Evolutionary conservation across 2,797 vertebrate species (phyloP).

Genomic region (Synaphobranchus kaupii): DNA sequence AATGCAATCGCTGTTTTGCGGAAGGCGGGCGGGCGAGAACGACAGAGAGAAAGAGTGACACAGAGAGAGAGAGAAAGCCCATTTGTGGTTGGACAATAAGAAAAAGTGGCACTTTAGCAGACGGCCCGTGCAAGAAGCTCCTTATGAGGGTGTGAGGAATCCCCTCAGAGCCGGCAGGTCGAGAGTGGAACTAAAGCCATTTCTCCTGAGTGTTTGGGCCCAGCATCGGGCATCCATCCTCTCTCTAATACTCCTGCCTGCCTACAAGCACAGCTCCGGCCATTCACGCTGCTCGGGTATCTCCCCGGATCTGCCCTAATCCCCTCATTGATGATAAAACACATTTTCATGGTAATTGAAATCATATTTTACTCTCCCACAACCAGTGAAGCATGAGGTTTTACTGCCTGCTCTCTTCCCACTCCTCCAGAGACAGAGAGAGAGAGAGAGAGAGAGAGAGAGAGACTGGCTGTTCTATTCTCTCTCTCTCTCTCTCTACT

Average conservation of each 20-base stretch:
- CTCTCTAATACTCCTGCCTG: constrained; percentile 44
- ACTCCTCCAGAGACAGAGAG: constrained; percentile 20
- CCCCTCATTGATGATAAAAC: constrained; percentile 60
- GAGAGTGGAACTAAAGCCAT: constrained; percentile 16
- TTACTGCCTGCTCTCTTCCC: constrained; percentile 49
- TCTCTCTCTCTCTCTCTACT: not conserved
- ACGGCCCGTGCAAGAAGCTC: constrained; percentile 10
- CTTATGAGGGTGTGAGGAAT: constrained; percentile 28
- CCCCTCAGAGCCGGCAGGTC: constrained; percentile 22
- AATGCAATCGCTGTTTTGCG: not conserved
- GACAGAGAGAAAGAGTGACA: not conserved
- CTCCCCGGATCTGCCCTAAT: constrained; percentile 58
- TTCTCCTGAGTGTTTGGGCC: not conserved
- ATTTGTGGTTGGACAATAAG: constrained; percentile 58
- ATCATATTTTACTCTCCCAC: constrained; percentile 61
- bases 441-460: constrained; percentile 26
- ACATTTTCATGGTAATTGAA: constrained; percentile 63
- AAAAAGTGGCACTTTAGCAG: constrained; percentile 53
- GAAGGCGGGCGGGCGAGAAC: not conserved
- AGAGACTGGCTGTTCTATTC: not conserved
- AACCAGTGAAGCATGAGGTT: constrained; percentile 46
- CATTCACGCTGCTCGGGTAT: constrained; percentile 50
- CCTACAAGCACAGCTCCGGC: constrained; percentile 56
- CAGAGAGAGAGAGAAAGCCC: constrained; percentile 40
- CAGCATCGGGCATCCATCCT: constrained; percentile 30